A percentile compares a stretch with the other conserved stretches of the same genome.
Evolutionary conservation across 2,888 invertebrate genomes (phyloP).

Genomic region (Thereva nobilitata): DNA sequence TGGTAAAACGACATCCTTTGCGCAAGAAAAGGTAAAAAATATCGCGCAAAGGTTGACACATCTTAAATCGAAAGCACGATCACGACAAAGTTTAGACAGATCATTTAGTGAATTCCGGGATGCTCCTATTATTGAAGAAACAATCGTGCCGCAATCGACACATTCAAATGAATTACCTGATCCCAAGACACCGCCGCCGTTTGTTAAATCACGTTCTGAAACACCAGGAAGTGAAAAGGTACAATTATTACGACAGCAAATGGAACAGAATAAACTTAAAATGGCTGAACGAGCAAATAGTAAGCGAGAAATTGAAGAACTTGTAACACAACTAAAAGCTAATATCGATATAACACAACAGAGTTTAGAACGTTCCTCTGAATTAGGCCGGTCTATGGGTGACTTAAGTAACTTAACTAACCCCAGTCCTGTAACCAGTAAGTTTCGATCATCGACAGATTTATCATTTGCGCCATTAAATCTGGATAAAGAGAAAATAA

Average conservation of each 20-base stretch:
- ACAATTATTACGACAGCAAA: conserved; percentile 60
- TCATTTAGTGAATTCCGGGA: conserved; percentile 37
- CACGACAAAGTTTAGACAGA: conserved; percentile 43
- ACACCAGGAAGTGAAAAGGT: conserved; percentile 62
- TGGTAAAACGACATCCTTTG: conserved; percentile 49
- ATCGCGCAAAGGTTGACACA: conserved; percentile 51
- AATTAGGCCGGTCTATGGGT: conserved; percentile 56
- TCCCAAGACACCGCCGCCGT: conserved; percentile 3
- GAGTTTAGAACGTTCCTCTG: conserved; percentile 50
- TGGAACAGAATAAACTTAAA: conserved; percentile 62
- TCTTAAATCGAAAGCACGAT: conserved; percentile 50
- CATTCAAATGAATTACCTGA: conserved; percentile 4
- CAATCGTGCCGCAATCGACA: neutral
- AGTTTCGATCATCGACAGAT: conserved; percentile 54
- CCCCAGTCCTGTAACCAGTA: conserved; percentile 46
- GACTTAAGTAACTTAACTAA: conserved; percentile 48
- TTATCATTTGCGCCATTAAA: conserved; percentile 49
- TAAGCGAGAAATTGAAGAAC: conserved; percentile 61
- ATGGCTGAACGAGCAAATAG: conserved; percentile 62
- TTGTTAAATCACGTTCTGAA: conserved; percentile 44
- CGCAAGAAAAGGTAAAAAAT: conserved; percentile 52
- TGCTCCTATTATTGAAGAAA: conserved; percentile 35
- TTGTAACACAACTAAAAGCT: conserved; percentile 61
- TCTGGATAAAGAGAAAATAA: conserved; percentile 51
- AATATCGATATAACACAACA: conserved; percentile 62